Percentiles rank a stretch among this genome's conserved stretches.
phyloP scores from a whole-genome alignment of 2,797 vertebrate genomes.

The Anguilla pacifica region DNA sequence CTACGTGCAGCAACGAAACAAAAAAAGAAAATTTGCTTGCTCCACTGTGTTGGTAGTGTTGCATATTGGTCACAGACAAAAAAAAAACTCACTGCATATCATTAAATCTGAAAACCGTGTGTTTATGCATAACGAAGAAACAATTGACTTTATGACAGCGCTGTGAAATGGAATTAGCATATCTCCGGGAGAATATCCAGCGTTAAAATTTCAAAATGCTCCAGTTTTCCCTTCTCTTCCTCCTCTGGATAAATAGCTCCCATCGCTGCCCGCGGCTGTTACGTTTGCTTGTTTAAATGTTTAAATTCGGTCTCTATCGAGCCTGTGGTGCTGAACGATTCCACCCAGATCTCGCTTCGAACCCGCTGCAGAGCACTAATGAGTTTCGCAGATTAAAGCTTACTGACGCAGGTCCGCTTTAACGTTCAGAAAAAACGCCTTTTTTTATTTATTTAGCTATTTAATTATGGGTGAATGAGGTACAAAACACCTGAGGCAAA shows the following conservation, averaged over 20 bases:
- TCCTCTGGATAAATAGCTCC: slow-evolving; percentile 8
- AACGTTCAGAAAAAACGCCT: neutral
- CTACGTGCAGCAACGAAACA: neutral
- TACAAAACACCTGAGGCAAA: slow-evolving; percentile 11
- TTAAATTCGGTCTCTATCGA: slow-evolving; percentile 12
- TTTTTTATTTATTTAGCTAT: neutral
- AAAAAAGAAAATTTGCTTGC: neutral
- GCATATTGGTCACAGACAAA: neutral
- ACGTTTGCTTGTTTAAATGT: slow-evolving; percentile 24
- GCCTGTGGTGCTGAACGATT: neutral
- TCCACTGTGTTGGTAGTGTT: neutral
- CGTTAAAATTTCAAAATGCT: slow-evolving; percentile 3
- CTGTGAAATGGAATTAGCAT: slow-evolving; percentile 26
- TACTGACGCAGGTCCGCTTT: neutral
- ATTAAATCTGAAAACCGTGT: slow-evolving; percentile 3
- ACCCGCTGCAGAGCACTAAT: slow-evolving; percentile 13
- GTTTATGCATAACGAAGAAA: slow-evolving; percentile 19
- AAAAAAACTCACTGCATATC: slow-evolving; percentile 17
- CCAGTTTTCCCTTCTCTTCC: neutral
- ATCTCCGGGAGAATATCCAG: neutral
- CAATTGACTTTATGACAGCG: slow-evolving; percentile 19
- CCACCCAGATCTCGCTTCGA: neutral
- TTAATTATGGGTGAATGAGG: neutral
- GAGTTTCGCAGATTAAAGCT: slow-evolving; percentile 18
- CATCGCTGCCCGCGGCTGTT: slow-evolving; percentile 15